These are phyloP conservation scores for Vanessa atalanta DNA, from an alignment of 1,140 invertebrate species.

Conservation along the genomic window DNA sequence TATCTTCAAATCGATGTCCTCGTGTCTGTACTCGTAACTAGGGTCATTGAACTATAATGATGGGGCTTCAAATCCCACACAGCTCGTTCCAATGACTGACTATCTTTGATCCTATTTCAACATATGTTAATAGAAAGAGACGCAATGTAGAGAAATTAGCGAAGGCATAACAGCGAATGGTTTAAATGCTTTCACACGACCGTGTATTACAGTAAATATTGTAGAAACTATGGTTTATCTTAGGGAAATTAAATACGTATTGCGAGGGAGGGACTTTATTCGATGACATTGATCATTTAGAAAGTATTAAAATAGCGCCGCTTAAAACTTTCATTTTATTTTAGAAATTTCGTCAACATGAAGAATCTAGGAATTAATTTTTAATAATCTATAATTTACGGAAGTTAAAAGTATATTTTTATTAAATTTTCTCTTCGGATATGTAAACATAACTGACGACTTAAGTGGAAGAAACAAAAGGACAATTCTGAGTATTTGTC, in stretches of 20 bases:
- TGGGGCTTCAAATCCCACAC: slow-evolving; percentile 31
- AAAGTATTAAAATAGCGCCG: not conserved
- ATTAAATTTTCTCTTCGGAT: too few relatives aligned
- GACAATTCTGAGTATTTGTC: too few relatives aligned
- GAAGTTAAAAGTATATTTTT: not conserved
- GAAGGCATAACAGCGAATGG: slow-evolving; percentile 24
- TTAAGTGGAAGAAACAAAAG: too few relatives aligned
- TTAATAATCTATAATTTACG: not conserved
- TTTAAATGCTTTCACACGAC: slow-evolving; percentile 43
- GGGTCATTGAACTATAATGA: slow-evolving; percentile 37
- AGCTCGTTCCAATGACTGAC: slow-evolving; percentile 38
- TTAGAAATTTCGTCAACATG: not conserved
- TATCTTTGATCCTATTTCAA: slow-evolving; percentile 17
- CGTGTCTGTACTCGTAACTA: slow-evolving; percentile 17
- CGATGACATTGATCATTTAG: not conserved
- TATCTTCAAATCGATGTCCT: not conserved
- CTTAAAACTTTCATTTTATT: not conserved
- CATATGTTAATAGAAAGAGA: slow-evolving; percentile 15
- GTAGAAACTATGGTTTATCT: slow-evolving; percentile 7
- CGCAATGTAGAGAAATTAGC: slow-evolving; percentile 36
- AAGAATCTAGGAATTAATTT: not conserved
- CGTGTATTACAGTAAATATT: slow-evolving; percentile 14
- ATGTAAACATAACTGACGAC: too few relatives aligned
- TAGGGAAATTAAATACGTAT: slow-evolving; percentile 1
- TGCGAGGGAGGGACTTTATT: not conserved